Evolutionary conservation across 2,888 invertebrate genomes (phyloP).

Genomic region (Tipula helvola): DNA sequence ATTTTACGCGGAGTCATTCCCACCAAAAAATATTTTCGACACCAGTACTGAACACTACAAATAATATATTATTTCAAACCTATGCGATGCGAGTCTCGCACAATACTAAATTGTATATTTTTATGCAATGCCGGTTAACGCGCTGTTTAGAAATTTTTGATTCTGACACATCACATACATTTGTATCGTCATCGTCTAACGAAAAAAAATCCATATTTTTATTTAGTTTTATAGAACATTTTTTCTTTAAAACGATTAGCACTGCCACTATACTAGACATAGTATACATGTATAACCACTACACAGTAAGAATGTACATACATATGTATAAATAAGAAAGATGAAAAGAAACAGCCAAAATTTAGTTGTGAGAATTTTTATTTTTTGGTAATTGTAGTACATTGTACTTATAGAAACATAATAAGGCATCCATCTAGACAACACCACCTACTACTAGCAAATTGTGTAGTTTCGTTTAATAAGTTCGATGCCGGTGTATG

Average conservation of each 20-base stretch:
- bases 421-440: no score
- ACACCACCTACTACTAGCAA: no score
- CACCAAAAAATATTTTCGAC: neutral
- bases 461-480: no score
- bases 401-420: no score
- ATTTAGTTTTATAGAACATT: neutral
- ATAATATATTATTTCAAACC: neutral
- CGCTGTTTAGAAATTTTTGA: neutral
- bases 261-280: neutral
- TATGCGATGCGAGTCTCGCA: neutral
- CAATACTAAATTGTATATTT: neutral
- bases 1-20: slow-evolving; percentile 15
- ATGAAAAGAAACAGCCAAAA: neutral
- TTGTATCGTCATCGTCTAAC: neutral
- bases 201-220: neutral
- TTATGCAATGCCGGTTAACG: no score
- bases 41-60: neutral
- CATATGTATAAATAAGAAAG: neutral
- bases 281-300: neutral
- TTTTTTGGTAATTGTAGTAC: no score
- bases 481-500: no score
- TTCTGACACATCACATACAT: neutral
- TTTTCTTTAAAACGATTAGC: neutral
- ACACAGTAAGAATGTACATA: neutral
- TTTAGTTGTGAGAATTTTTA: neutral